These are phyloP conservation scores for Acipenser transmontanus DNA, from an alignment of 2,797 vertebrate genomes.

Conservation along the genomic window DNA sequence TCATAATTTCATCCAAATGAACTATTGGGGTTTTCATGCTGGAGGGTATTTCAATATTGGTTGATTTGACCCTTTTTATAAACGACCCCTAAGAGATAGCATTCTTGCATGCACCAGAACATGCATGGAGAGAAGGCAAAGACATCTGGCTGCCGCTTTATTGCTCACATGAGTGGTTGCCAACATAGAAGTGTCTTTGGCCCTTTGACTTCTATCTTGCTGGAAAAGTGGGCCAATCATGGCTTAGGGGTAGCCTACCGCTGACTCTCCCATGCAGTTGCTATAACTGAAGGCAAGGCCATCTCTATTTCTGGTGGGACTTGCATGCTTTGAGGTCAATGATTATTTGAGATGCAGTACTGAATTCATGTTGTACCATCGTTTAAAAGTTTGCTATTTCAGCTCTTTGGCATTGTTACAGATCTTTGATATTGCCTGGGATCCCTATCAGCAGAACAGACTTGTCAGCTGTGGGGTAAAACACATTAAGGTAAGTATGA, in stretches of 20 bases:
- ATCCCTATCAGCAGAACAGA: slow-evolving; percentile 75
- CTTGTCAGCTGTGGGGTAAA: slow-evolving; percentile 94
- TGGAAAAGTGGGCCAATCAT: not conserved
- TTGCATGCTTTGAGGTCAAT: not conserved
- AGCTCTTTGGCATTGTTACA: slow-evolving; percentile 46
- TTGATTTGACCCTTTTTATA: too few relatives aligned
- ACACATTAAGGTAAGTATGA: slow-evolving; percentile 86
- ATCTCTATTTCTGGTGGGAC: not conserved
- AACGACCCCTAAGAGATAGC: too few relatives aligned
- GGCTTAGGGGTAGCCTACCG: not conserved
- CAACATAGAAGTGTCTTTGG: not conserved
- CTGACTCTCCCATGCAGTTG: not conserved
- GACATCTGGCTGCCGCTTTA: not conserved
- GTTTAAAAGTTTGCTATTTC: not conserved
- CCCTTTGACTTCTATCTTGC: not conserved
- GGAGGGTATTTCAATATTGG: too few relatives aligned
- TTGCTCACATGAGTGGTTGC: not conserved
- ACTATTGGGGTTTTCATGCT: too few relatives aligned
- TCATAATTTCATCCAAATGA: too few relatives aligned
- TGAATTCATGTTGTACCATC: not conserved
- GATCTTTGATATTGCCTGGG: slow-evolving; percentile 96
- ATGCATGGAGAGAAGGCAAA: not conserved
- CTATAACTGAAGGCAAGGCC: not conserved
- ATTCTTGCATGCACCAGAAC: not conserved
- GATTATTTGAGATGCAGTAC: not conserved